Conservation (phyloP, 2,113 vertebrate species). For the Recurvirostra avosetta region DNA sequence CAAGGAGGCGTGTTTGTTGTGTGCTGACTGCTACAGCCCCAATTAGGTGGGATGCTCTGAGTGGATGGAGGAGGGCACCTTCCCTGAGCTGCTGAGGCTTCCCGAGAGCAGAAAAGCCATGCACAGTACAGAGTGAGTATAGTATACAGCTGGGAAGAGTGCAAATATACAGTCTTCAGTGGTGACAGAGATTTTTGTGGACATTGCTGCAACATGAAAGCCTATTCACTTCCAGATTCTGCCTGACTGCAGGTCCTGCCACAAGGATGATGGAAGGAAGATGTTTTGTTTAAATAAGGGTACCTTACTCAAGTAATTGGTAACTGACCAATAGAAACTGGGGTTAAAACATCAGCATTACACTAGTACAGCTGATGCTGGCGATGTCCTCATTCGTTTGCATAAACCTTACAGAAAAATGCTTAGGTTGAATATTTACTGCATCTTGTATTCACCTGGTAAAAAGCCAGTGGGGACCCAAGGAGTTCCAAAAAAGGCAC, state of each 20-base stretch:
- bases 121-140: fast-evolving
- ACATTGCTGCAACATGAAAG: background rate
- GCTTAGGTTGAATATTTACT: background rate
- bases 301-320: background rate
- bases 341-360: background rate
- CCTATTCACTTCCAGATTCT: background rate
- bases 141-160: background rate
- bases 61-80: background rate
- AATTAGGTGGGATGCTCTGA: background rate
- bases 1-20: fast-evolving
- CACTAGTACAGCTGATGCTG: background rate
- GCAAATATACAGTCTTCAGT: too few species aligned
- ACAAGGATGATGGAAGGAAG: background rate
- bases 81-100: background rate
- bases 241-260: background rate
- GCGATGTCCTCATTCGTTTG: background rate
- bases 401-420: background rate
- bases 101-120: background rate
- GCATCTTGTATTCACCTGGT: background rate
- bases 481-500: background rate
- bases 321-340: background rate
- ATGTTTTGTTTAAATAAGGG: background rate
- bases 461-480: background rate
- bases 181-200: background rate
- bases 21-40: background rate